Base-by-base conservation (phyloP, 2,888 invertebrate species). In the Heliconius ethilla region DNA sequence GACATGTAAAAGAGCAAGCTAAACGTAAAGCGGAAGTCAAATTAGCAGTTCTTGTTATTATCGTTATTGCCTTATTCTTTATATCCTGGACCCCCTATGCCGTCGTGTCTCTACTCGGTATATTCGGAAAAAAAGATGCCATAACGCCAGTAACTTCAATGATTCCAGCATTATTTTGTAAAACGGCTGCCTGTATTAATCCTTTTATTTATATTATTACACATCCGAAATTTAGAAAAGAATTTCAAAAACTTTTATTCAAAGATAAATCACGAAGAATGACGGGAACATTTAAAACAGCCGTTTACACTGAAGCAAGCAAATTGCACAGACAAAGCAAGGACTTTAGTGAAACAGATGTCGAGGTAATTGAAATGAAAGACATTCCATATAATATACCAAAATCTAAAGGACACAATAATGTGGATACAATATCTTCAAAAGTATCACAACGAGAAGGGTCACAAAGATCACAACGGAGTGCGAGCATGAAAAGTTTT, bases 31-130 rank as follows among this genome's bases (percentile, higher is more conserved):
- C 96, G n/a, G 97, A 97, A 90, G 88, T 97, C 40, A 96, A 96
- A 88, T 90, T 97, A 73, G 96, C 97, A 0, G 92, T 95, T 77
- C 95, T 97, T 75, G 96, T 97, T 18, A 95, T 97, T 78, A 94
- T 95, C 33, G 96, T 97, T 0, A 96, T 97, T 80, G 95, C 95
- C 0, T 86, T 97, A 81, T 98, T 97, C 96, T 96, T 97, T 85
- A 85, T 96, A 15, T 96, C 97, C 0, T 98, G 98, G 98, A 97
- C 97, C 0, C 98, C 98, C 0, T 98, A 98, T 86, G 96, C 97
- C 0, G 89, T 96, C 0, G 96, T 98, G 0, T 96, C 97, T 22
- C 93, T 98, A 51, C 87, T 97, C 33, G 97, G 97, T 0, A 96
- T 97, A 82, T 95, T 95, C 80, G 96, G 96, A 4, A 91, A 95